A percentile compares a stretch with the other conserved stretches of the same genome.
Evolutionary conservation across 2,888 invertebrate species (phyloP).

Genomic region (Apantesis nais): DNA sequence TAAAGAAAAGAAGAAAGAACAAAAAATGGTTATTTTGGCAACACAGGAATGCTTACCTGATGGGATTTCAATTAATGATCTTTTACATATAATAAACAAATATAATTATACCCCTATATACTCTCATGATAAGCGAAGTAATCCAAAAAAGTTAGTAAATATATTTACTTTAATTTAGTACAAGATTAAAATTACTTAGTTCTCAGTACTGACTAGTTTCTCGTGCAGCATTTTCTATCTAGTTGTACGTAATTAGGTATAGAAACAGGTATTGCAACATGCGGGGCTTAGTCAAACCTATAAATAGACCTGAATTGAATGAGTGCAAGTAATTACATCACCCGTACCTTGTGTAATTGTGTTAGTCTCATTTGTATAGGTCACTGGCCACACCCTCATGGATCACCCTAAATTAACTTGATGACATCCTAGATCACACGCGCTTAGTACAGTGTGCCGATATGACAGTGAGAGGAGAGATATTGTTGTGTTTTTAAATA

Average conservation of each 20-base stretch:
- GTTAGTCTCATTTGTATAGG: slow-evolving; percentile 50
- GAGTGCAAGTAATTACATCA: slow-evolving; percentile 65
- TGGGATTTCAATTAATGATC: too few relatives aligned
- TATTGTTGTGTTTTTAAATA: not conserved
- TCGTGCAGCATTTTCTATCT: slow-evolving; percentile 4
- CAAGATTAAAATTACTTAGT: not conserved
- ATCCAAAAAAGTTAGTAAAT: not conserved
- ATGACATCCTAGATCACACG: slow-evolving; percentile 8
- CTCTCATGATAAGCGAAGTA: not conserved
- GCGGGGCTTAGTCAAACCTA: slow-evolving; percentile 34
- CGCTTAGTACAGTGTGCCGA: not conserved
- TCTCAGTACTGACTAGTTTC: not conserved
- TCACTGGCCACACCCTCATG: slow-evolving; percentile 30
- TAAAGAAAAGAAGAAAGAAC: too few relatives aligned
- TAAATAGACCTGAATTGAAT: slow-evolving; percentile 68
- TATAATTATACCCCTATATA: too few relatives aligned
- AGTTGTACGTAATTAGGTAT: slow-evolving; percentile 27
- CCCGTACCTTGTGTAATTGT: slow-evolving; percentile 56
- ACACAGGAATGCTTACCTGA: too few relatives aligned
- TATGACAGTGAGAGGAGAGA: not conserved
- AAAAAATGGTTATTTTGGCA: too few relatives aligned
- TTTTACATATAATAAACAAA: too few relatives aligned
- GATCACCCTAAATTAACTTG: slow-evolving; percentile 15
- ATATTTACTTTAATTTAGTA: not conserved
- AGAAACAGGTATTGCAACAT: slow-evolving; percentile 9